These are phyloP conservation scores for Mesocricetus auratus DNA, from an alignment of 2,113 vertebrate species.

Conservation along the genomic window DNA sequence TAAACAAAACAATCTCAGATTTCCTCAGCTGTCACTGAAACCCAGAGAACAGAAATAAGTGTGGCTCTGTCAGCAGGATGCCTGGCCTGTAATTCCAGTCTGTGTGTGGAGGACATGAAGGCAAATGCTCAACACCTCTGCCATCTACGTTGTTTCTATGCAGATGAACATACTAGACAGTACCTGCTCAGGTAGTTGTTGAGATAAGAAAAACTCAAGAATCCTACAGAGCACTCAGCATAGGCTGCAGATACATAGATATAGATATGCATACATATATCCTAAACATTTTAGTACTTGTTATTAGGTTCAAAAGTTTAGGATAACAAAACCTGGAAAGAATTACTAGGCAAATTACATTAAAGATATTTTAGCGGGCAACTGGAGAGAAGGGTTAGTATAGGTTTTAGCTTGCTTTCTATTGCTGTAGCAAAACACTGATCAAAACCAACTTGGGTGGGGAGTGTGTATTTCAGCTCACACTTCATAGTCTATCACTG, in stretches of 20 bases:
- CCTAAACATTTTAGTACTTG: neutral
- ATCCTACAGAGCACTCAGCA: neutral
- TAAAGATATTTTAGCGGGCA: neutral
- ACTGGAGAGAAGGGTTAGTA: neutral
- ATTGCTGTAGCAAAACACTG: neutral
- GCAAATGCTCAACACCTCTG: neutral
- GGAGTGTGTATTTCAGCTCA: neutral
- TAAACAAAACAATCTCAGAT: conserved; percentile 25
- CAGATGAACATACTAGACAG: neutral
- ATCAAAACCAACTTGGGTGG: neutral
- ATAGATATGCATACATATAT: neutral
- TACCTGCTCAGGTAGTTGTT: neutral
- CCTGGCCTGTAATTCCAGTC: neutral
- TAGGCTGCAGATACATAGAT: neutral
- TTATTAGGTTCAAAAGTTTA: neutral
- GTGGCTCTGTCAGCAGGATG: neutral
- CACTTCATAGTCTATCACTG: too few species aligned
- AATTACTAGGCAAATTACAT: neutral
- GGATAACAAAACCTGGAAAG: neutral
- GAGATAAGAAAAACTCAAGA: neutral
- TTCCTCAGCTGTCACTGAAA: neutral
- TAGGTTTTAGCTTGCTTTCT: neutral
- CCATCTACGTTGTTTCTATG: neutral
- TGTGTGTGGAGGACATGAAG: neutral
- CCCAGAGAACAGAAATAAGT: neutral